Conservation (phyloP, 2,797 vertebrate genomes). For the Peromyscus melanophrys region DNA sequence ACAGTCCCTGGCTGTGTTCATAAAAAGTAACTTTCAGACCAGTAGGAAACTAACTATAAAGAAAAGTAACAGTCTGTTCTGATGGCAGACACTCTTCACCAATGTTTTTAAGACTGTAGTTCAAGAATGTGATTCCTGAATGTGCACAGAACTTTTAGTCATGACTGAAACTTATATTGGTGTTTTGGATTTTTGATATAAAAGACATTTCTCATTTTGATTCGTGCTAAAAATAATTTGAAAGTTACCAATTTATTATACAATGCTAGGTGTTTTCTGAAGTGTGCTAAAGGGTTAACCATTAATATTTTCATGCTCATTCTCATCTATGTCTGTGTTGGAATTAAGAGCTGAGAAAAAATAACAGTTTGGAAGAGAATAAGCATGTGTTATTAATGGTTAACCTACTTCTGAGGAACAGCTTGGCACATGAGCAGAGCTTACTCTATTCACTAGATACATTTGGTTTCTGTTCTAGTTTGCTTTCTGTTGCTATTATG, state of each 20-base stretch:
- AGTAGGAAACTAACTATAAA: not conserved
- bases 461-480: not conserved
- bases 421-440: not conserved
- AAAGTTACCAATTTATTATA: constrained; percentile 18
- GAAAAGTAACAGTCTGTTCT: not conserved
- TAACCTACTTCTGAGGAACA: not conserved
- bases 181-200: not conserved
- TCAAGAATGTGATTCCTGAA: not conserved
- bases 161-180: not conserved
- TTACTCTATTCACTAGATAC: not conserved
- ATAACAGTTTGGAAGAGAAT: not conserved
- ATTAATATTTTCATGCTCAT: constrained; percentile 4
- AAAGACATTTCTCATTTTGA: constrained; percentile 41
- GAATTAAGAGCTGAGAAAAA: not conserved
- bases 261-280: not conserved
- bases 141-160: not conserved
- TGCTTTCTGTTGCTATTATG: not conserved
- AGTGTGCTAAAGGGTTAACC: not conserved
- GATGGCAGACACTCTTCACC: not conserved
- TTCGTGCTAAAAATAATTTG: not conserved
- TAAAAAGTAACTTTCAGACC: constrained; percentile 14
- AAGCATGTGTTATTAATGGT: not conserved
- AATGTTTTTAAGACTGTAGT: not conserved
- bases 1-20: constrained; percentile 21
- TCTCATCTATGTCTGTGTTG: not conserved